These are phyloP conservation scores for Paraplagusia blochii DNA, from an alignment of 2,113 vertebrate species.

Conservation along the genomic window DNA sequence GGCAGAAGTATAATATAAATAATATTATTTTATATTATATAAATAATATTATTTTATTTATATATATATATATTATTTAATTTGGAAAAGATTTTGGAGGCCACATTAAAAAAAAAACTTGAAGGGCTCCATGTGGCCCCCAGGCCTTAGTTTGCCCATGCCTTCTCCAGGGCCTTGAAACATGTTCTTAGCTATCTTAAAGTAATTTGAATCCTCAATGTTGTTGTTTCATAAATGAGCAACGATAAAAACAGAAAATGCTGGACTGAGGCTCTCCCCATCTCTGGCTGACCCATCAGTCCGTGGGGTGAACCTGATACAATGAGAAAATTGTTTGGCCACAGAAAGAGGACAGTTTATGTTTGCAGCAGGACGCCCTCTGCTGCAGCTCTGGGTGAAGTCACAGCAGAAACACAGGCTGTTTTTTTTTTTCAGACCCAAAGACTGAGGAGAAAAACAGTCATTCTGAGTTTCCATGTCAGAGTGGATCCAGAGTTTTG, in stretches of 20 bases:
- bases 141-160: too few species aligned
- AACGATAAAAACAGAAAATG: constrained; percentile 2
- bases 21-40: too few species aligned
- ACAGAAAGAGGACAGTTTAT: constrained; percentile 60
- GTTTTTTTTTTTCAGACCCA: too few species aligned
- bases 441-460: background rate
- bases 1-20: too few species aligned
- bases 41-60: too few species aligned
- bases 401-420: constrained; percentile 26
- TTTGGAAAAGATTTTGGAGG: too few species aligned
- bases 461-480: background rate
- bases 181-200: too few species aligned
- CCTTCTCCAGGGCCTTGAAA: too few species aligned
- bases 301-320: constrained; percentile 48
- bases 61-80: too few species aligned
- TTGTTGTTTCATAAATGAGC: constrained; percentile 13
- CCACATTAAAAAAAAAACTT: too few species aligned
- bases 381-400: constrained; percentile 33
- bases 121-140: too few species aligned
- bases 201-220: too few species aligned
- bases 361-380: constrained; percentile 20
- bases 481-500: constrained; percentile 13
- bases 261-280: constrained; percentile 9
- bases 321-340: constrained; percentile 69
- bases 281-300: constrained; percentile 32